These are phyloP conservation scores for Darevskia nairensis DNA, from an alignment of 2,797 vertebrate species.

Conservation along the genomic window DNA sequence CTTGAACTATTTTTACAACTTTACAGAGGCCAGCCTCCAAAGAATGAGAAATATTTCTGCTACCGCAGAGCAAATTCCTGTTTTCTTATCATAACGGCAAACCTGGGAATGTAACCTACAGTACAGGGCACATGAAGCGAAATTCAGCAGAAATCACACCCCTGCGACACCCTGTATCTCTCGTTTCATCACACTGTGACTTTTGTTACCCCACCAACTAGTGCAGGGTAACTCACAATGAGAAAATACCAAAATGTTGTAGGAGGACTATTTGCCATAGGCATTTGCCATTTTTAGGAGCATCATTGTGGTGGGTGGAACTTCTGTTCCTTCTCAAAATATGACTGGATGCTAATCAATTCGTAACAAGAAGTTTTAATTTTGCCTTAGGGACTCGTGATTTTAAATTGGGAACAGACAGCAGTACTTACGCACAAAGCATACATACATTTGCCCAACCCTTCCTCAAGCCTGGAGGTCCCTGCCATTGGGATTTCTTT, in stretches of 20 bases:
- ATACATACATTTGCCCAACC: too few relatives aligned
- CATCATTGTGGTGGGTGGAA: neutral
- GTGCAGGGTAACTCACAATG: neutral
- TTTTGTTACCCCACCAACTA: neutral
- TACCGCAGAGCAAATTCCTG: neutral
- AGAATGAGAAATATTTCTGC: slow-evolving; percentile 21
- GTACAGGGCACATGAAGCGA: too few relatives aligned
- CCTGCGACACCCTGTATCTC: neutral
- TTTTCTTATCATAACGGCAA: slow-evolving; percentile 2
- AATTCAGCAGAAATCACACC: too few relatives aligned
- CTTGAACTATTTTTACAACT: slow-evolving; percentile 1
- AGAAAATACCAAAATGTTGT: neutral
- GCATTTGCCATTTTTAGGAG: neutral
- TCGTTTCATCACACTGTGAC: neutral
- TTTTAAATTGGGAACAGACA: neutral
- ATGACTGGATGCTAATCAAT: neutral
- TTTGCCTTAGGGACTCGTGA: neutral
- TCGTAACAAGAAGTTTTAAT: neutral
- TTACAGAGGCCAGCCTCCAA: neutral
- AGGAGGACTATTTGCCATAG: neutral
- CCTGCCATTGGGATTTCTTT: neutral
- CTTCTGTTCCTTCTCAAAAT: neutral
- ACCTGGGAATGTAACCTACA: neutral
- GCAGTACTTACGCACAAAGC: neutral
- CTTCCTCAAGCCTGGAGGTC: neutral